Percentiles rank a stretch among this genome's conserved stretches.
Conservation (phyloP, 92 coral and sea anemone genomes). For the Ricordea florida region DNA sequence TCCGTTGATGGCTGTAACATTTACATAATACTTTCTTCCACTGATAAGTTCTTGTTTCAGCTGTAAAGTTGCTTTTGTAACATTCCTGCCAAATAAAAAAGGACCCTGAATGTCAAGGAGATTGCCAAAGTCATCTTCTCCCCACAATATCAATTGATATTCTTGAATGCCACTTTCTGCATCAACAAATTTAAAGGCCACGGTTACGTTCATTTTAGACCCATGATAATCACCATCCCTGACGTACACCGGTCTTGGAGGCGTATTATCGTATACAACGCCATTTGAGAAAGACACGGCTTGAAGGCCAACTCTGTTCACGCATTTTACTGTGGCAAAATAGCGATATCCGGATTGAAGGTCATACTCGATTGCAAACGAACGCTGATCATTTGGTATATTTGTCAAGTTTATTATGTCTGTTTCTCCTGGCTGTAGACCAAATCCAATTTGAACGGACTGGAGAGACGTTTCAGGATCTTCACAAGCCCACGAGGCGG, state of each 20-base stretch:
- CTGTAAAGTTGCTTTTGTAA: conserved; percentile 8
- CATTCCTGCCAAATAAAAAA: conserved; percentile 19
- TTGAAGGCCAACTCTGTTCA: conserved; percentile 70
- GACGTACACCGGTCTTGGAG: conserved; percentile 44
- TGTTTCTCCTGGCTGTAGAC: conserved; percentile 74
- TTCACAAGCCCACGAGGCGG: conserved; percentile 67
- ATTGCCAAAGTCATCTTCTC: neutral
- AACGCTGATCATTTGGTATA: conserved; percentile 38
- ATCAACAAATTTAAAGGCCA: conserved; percentile 66
- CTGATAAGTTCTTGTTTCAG: conserved; percentile 21
- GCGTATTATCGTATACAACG: conserved; percentile 62
- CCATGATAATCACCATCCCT: conserved; percentile 62
- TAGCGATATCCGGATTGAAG: conserved; percentile 62
- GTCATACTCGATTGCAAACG: neutral
- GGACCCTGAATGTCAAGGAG: conserved; percentile 32
- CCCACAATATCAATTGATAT: conserved; percentile 36
- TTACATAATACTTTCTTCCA: conserved; percentile 60
- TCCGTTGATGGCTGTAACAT: conserved; percentile 67
- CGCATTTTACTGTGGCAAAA: conserved; percentile 80
- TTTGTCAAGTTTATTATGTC: conserved; percentile 51
- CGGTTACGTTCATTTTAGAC: neutral
- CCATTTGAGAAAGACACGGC: conserved; percentile 59
- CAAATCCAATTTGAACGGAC: conserved; percentile 57
- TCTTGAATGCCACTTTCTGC: conserved; percentile 66
- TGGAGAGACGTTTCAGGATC: conserved; percentile 62